Conservation (phyloP, 2,888 invertebrate species). For the Neria commutata region DNA sequence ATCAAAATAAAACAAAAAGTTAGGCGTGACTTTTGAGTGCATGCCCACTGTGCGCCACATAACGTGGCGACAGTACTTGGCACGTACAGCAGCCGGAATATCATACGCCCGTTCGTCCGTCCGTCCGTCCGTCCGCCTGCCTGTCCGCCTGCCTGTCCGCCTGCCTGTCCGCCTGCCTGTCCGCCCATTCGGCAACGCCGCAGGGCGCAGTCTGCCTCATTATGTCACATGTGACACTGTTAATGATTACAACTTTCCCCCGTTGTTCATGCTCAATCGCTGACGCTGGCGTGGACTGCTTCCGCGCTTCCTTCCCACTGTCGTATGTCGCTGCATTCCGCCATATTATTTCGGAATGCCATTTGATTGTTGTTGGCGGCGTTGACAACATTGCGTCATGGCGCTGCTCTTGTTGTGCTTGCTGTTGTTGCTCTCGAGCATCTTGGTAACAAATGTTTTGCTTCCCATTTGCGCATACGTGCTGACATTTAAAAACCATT, state of each 20-base stretch:
- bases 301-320: not conserved
- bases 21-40: no score
- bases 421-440: conserved; percentile 50
- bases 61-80: not conserved
- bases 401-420: conserved; percentile 25
- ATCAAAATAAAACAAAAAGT: no score
- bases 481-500: no score
- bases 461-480: conserved; percentile 55
- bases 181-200: conserved; percentile 30
- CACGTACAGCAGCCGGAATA: not conserved
- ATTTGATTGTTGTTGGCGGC: no score
- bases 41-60: not conserved
- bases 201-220: conserved; percentile 51
- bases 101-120: not conserved
- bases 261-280: conserved; percentile 19
- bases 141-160: not conserved
- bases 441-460: conserved; percentile 55
- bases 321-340: not conserved
- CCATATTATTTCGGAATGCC: conserved; percentile 15
- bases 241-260: conserved; percentile 56
- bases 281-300: not conserved
- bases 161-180: conserved; percentile 9
- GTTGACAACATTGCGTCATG: conserved; percentile 16
- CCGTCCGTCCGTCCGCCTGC: not conserved
- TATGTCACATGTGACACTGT: conserved; percentile 60